These are phyloP conservation scores for Trisateles emortualis DNA, from an alignment of 2,888 invertebrate genomes.

Conservation along the genomic window DNA sequence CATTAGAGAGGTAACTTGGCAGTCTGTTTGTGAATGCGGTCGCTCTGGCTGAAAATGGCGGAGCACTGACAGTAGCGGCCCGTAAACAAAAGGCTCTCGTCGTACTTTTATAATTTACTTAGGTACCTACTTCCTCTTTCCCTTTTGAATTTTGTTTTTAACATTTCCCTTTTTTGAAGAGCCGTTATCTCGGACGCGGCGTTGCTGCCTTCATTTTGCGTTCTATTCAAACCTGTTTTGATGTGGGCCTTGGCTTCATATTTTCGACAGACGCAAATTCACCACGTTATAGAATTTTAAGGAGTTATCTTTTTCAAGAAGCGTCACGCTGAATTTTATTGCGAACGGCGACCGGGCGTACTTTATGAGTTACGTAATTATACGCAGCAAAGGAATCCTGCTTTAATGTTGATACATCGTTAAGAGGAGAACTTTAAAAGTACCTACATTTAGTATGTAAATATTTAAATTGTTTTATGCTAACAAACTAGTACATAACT, in stretches of 20 bases:
- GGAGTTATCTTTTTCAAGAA: conserved; percentile 31
- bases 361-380: conserved; percentile 15
- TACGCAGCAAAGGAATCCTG: conserved; percentile 3
- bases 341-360: conserved; percentile 1
- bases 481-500: too few relatives aligned
- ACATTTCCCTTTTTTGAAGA: conserved; percentile 74
- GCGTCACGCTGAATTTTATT: conserved; percentile 22
- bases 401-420: conserved; percentile 3
- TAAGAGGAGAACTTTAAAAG: not conserved
- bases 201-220: conserved; percentile 68
- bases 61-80: conserved; percentile 62
- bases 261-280: conserved; percentile 59
- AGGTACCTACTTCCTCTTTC: conserved; percentile 68
- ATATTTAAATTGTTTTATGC: too few relatives aligned
- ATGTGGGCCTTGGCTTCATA: conserved; percentile 59
- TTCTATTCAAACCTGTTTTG: conserved; percentile 72
- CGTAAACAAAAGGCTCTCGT: conserved; percentile 73
- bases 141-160: conserved; percentile 78
- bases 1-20: conserved; percentile 57
- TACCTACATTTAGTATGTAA: too few relatives aligned
- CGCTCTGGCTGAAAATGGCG: conserved; percentile 54
- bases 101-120: conserved; percentile 80
- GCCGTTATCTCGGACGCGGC: conserved; percentile 72
- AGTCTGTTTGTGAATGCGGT: conserved; percentile 61
- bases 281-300: conserved; percentile 40